Evolutionary conservation across 2,888 invertebrate species (phyloP), one percentile per base, ranked within the genome.

Genomic region (Phengaris arion): DNA sequence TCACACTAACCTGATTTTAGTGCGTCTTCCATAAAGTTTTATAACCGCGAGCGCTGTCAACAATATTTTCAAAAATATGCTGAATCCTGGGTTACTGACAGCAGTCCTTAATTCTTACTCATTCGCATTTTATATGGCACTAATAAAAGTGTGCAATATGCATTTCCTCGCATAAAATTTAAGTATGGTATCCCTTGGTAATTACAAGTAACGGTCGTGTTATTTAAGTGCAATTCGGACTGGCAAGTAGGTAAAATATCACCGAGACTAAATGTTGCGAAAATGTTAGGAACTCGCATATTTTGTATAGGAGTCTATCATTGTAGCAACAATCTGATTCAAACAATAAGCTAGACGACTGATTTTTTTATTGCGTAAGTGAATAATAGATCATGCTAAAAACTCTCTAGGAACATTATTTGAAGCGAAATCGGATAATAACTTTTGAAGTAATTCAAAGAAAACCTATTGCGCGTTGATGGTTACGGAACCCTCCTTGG

Each of bases 1-100:
- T 64, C 35, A 64, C 64, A 64, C 35, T 64, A 64, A 64, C 64
- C 64, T 35, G 64, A 64, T 64, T 64, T 64, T 64, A 64, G 64
- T 64, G 64, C 64, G 64, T 64, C 64, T 64, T 64, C 12, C 64
- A 35, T 64, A 59, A 59, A 59, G 59, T 22, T 59, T 57, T 15
- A 57, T 64, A 64, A 22, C 35, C 35, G 35, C 35, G 64, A 64
- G 64, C 35, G 35, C 35, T 35, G 64, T 64, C 64, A 64, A 64
- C 64, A 35, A 64, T 35, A 22, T 15, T 57, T 57, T 6, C 0
- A 8, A 15, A 15, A 22, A 22, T 22, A 57, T 59, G 59, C 15
- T 59, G 13, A 59, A 22, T 9, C 59, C 22, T 59, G 59, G 22
- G 59, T 22, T 59, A 22, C 22, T 59, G 22, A 59, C 59, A 59